A percentile compares a stretch with the other conserved stretches of the same genome.
These are phyloP conservation scores for Porites rus DNA, from an alignment of 92 coral and sea anemone species.

Conservation along the genomic window DNA sequence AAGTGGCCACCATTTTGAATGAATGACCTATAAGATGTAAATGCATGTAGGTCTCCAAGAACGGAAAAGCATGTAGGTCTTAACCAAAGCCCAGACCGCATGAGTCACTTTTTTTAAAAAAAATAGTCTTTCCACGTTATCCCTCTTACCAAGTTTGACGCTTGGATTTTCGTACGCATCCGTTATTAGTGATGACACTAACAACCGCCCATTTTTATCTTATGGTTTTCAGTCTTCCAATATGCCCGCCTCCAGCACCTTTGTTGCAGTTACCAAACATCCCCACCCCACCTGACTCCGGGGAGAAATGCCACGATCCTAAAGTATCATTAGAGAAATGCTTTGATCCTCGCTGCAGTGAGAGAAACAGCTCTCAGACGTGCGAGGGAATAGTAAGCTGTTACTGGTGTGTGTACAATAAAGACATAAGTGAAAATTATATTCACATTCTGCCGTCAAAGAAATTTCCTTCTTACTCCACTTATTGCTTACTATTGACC, in stretches of 20 bases:
- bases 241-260: constrained; percentile 36
- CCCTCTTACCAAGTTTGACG: no score
- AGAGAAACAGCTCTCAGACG: constrained; percentile 26
- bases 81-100: no score
- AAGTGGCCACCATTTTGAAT: no score
- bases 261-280: background rate
- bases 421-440: background rate
- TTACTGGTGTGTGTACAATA: constrained; percentile 68
- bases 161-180: no score
- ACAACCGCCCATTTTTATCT: background rate
- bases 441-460: no score
- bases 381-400: constrained; percentile 68
- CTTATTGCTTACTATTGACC: background rate
- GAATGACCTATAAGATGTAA: no score
- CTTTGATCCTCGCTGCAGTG: constrained; percentile 40
- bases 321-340: constrained; percentile 5
- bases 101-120: no score
- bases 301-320: background rate
- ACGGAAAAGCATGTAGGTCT: no score
- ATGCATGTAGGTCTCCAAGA: no score
- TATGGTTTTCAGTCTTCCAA: constrained; percentile 23
- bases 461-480: no score
- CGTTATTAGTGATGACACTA: background rate
- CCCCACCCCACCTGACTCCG: background rate
- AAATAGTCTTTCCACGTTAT: no score